Base-by-base conservation (phyloP, 2,113 vertebrate genomes). In the Tetrao urogallus region DNA sequence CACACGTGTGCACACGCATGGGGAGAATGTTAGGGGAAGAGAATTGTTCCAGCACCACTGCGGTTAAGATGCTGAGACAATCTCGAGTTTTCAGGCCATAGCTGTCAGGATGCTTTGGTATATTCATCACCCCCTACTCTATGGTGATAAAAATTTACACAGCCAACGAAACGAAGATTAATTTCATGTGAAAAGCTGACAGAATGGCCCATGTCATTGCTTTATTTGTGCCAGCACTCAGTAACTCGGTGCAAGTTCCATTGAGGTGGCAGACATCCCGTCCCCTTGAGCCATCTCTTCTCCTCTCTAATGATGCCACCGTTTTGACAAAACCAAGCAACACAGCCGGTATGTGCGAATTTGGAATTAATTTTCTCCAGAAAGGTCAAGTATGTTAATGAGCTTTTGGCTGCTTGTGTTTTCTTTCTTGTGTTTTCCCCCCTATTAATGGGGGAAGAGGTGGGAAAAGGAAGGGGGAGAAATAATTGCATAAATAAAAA, bases 311-410 rank as follows among this genome's bases (percentile, higher is more conserved):
- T 97, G 97, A 98, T 97, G 98, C 92, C 96, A 95, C 71, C 58
- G 45, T 97, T 98, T 86, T 97, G 97, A 98, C 98, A 98, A 97
- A 97, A 97, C 96, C 91, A 96, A 97, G 96, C 97, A 94, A 47
- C 94, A 34, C 95, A 97, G 97, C 97, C 69, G 77, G 97, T 97
- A 98, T 67, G 97, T 98, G 98, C 95, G 97, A 98, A 97, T 95
- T 98, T 97, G 95, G 97, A 98, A 98, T 98, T 98, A 97, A 98
- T 98, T 98, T 97, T 96, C 97, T 64, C 96, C 93, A 52, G 78
- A 97, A 98, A 98, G 97, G 97, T 98, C 97, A 97, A 97, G 96
- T 96, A 97, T 95, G 94, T 97, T 98, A 97, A 98, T 96, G 97
- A 97, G 98, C 92, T 95, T 95, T 95, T 93, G 83, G 89, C 96